A percentile compares a stretch with the other conserved stretches of the same genome.
These are phyloP conservation scores for Malacoraja senta DNA, from an alignment of 2,797 vertebrate genomes.

Conservation along the genomic window DNA sequence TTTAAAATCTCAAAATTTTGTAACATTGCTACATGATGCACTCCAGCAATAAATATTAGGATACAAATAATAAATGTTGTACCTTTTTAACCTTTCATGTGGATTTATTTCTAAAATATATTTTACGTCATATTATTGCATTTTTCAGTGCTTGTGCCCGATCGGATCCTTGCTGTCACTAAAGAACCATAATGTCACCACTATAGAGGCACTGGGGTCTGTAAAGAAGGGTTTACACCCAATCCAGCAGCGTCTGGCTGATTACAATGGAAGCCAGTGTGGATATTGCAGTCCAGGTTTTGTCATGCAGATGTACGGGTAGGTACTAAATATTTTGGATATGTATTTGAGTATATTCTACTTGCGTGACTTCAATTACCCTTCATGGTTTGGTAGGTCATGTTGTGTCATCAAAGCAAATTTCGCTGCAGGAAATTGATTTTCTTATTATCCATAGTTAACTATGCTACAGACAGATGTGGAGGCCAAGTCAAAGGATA, in stretches of 20 bases:
- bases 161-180: slow-evolving; percentile 27
- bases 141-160: slow-evolving; percentile 38
- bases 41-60: background rate
- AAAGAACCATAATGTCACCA: slow-evolving; percentile 33
- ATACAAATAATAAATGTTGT: background rate
- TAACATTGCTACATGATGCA: too few relatives aligned
- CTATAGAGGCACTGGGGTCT: slow-evolving; percentile 33
- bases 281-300: slow-evolving; percentile 40
- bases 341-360: background rate
- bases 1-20: too few relatives aligned
- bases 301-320: slow-evolving; percentile 41
- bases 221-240: slow-evolving; percentile 33
- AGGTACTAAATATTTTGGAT: background rate
- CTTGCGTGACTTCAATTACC: background rate
- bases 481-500: too few relatives aligned
- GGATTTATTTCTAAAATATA: background rate
- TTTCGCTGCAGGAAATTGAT: too few relatives aligned
- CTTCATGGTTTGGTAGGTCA: too few relatives aligned
- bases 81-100: background rate
- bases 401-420: background rate
- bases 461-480: too few relatives aligned
- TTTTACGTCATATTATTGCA: background rate
- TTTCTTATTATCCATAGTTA: too few relatives aligned
- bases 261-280: slow-evolving; percentile 39
- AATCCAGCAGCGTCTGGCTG: slow-evolving; percentile 34